Percentiles rank a stretch among this genome's conserved stretches.
phyloP scores from a whole-genome alignment of 2,888 invertebrate genomes.

The Limnephilus rhombicus region DNA sequence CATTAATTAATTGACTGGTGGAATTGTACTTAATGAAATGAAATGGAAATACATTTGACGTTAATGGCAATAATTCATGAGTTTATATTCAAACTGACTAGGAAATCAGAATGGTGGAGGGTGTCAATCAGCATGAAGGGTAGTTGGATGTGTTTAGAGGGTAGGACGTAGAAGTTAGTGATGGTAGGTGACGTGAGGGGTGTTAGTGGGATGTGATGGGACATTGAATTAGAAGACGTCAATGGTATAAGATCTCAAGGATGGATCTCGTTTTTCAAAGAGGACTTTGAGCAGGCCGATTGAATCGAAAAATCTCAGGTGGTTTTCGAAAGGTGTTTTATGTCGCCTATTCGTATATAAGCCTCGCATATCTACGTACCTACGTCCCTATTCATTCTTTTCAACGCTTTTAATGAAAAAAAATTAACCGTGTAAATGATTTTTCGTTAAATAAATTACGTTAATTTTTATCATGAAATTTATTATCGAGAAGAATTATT shows the following conservation, averaged over 20 bases:
- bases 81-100: neutral
- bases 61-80: neutral
- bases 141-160: neutral
- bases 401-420: neutral
- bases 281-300: neutral
- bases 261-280: slow-evolving; percentile 32
- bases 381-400: neutral
- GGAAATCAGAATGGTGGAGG: slow-evolving; percentile 32
- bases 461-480: neutral
- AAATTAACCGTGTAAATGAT: neutral
- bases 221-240: slow-evolving; percentile 59
- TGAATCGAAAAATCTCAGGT: neutral
- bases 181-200: neutral
- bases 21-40: neutral
- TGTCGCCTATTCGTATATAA: neutral
- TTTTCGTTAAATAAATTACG: neutral
- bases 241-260: slow-evolving; percentile 42
- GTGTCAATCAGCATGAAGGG: neutral
- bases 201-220: slow-evolving; percentile 23
- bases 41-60: slow-evolving; percentile 18
- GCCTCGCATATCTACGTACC: neutral
- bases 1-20: neutral
- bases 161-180: neutral
- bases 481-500: too few relatives aligned
- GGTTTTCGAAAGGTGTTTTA: neutral